A percentile compares a stretch with the other conserved stretches of the same genome.
Conservation (phyloP, 92 coral and sea anemone species). For the Montipora capitata region DNA sequence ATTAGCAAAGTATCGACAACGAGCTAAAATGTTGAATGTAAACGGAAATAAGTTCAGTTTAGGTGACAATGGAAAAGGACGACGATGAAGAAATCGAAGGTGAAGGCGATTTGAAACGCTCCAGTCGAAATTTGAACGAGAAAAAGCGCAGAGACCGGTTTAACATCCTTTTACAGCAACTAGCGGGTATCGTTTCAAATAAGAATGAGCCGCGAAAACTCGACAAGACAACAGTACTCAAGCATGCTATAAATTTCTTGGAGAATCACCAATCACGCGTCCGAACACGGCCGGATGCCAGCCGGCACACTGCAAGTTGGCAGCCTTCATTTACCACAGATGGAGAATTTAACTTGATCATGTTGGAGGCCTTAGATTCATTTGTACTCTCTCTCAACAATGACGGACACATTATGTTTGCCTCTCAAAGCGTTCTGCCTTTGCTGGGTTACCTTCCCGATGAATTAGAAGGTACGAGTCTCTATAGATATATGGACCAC, state of each 20-base stretch:
- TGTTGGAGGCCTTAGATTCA: slow-evolving; percentile 70
- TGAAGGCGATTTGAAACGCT: slow-evolving; percentile 23
- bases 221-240: slow-evolving; percentile 38
- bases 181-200: slow-evolving; percentile 37
- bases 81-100: background rate
- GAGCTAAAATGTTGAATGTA: slow-evolving; percentile 23
- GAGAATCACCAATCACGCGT: slow-evolving; percentile 33
- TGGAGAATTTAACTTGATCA: slow-evolving; percentile 62
- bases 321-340: slow-evolving; percentile 74
- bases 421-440: slow-evolving; percentile 65
- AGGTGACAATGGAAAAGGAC: slow-evolving; percentile 14
- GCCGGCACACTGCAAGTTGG: slow-evolving; percentile 33
- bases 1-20: background rate
- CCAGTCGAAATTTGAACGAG: slow-evolving; percentile 70
- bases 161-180: slow-evolving; percentile 65
- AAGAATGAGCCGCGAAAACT: slow-evolving; percentile 25
- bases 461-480: slow-evolving; percentile 47
- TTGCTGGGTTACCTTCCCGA: slow-evolving; percentile 55
- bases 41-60: background rate
- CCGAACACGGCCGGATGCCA: background rate
- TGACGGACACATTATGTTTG: slow-evolving; percentile 63
- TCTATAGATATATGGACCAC: slow-evolving; percentile 51
- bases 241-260: slow-evolving; percentile 53
- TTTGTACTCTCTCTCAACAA: slow-evolving; percentile 48
- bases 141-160: slow-evolving; percentile 79